Evolutionary conservation across 2,113 vertebrate species (phyloP).

Genomic region (Plecturocebus donacophilus): DNA sequence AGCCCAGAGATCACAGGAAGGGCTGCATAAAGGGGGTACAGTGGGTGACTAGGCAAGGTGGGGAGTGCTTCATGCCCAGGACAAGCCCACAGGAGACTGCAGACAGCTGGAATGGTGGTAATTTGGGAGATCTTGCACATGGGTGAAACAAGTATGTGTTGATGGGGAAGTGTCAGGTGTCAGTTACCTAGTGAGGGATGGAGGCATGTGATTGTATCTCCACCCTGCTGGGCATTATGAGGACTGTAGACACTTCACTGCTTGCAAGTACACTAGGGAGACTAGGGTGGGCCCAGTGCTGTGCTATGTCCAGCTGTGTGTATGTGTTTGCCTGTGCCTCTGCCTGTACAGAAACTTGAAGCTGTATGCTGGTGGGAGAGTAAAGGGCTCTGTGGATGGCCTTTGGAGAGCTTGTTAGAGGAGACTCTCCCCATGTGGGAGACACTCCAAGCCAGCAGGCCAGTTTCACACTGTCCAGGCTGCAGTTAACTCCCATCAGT

Average conservation of each 20-base stretch:
- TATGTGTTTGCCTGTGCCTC: not conserved
- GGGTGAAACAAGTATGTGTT: not conserved
- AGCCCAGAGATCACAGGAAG: not conserved
- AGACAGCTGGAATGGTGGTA: not conserved
- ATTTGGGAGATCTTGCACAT: not conserved
- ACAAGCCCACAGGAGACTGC: not conserved
- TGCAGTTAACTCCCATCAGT: not conserved
- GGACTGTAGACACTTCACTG: not conserved
- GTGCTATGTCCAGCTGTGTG: not conserved
- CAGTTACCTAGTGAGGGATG: not conserved
- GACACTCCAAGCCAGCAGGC: not conserved
- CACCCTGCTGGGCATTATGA: not conserved
- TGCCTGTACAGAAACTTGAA: slow-evolving; percentile 11
- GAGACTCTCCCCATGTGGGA: not conserved
- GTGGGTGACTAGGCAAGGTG: not conserved
- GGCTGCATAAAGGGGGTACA: not conserved
- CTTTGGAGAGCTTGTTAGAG: not conserved
- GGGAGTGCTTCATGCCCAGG: not conserved
- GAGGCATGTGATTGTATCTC: slow-evolving; percentile 26
- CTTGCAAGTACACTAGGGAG: not conserved
- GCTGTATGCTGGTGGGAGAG: not conserved
- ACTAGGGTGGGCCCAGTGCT: not conserved
- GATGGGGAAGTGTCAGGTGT: not conserved
- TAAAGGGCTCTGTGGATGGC: not conserved
- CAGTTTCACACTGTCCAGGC: not conserved